These are phyloP conservation scores for Drosophila miranda DNA, from an alignment of 1,140 invertebrate species.

Conservation along the genomic window DNA sequence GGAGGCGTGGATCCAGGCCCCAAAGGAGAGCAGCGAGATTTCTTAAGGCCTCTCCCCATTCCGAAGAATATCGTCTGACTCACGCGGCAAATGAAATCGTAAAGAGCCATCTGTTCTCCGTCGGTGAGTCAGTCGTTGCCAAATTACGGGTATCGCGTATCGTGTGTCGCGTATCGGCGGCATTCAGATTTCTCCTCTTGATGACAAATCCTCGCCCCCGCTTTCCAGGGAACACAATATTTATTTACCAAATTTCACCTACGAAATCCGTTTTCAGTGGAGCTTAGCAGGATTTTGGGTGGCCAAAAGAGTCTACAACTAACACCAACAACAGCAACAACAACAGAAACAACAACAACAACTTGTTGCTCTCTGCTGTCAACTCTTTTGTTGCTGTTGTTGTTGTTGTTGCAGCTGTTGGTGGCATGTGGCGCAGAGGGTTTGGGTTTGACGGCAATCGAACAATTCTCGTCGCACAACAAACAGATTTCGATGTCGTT, in stretches of 20 bases:
- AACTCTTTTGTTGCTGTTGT: constrained; percentile 23
- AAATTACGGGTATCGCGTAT: not conserved
- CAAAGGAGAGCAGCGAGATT: too few species aligned
- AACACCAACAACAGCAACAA: constrained; percentile 28
- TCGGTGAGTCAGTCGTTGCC: not conserved
- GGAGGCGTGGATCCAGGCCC: too few species aligned
- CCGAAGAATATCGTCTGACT: constrained; percentile 31
- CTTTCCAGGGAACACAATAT: constrained; percentile 38
- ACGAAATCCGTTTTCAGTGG: constrained; percentile 31
- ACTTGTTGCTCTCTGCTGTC: constrained; percentile 29
- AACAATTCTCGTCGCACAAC: constrained; percentile 45
- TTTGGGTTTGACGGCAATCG: constrained; percentile 17
- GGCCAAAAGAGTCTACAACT: constrained; percentile 1
- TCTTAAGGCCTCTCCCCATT: constrained; percentile 3
- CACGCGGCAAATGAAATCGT: constrained; percentile 18
- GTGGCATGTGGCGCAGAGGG: constrained; percentile 27
- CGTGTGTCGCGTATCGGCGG: not conserved
- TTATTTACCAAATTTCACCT: constrained; percentile 43
- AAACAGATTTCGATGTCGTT: constrained; percentile 41
- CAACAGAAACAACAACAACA: constrained; percentile 26
- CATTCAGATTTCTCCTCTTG: constrained; percentile 30
- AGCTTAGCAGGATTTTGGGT: constrained; percentile 45
- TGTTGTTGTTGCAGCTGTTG: constrained; percentile 8
- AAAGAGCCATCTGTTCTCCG: constrained; percentile 2
- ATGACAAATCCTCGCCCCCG: constrained; percentile 34